These are phyloP conservation scores for Thunnus maccoyii DNA, from an alignment of 2,113 vertebrate species.

Conservation along the genomic window DNA sequence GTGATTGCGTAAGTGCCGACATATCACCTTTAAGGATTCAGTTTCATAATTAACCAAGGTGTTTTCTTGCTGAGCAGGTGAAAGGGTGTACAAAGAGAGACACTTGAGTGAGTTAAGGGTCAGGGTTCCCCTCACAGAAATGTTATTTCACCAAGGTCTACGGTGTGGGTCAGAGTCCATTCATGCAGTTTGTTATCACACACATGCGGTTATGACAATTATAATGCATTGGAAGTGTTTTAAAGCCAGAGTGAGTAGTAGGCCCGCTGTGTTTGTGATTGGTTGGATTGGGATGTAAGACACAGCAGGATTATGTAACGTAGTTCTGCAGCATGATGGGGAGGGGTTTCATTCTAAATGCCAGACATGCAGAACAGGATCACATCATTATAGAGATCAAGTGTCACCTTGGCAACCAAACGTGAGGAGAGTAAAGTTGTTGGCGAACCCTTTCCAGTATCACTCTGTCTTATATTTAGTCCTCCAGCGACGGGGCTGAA, in stretches of 20 bases:
- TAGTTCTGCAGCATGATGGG: not conserved
- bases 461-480: slow-evolving; percentile 58
- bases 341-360: slow-evolving; percentile 32
- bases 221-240: not conserved
- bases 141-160: not conserved
- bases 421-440: slow-evolving; percentile 16
- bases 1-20: slow-evolving; percentile 89
- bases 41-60: slow-evolving; percentile 5
- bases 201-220: not conserved
- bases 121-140: slow-evolving; percentile 11
- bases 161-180: slow-evolving; percentile 32
- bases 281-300: not conserved
- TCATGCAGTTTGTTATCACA: slow-evolving; percentile 10
- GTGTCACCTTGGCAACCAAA: slow-evolving; percentile 47
- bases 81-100: slow-evolving; percentile 2
- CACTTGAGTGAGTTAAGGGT: not conserved
- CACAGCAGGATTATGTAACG: slow-evolving; percentile 4
- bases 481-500: not conserved
- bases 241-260: not conserved
- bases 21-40: not conserved
- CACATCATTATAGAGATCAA: slow-evolving; percentile 28
- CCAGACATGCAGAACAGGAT: slow-evolving; percentile 31
- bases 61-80: slow-evolving; percentile 18
- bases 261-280: not conserved
- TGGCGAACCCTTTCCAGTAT: slow-evolving; percentile 12